Conservation (phyloP, 2,113 vertebrate genomes). For the Calidris pygmaea region DNA sequence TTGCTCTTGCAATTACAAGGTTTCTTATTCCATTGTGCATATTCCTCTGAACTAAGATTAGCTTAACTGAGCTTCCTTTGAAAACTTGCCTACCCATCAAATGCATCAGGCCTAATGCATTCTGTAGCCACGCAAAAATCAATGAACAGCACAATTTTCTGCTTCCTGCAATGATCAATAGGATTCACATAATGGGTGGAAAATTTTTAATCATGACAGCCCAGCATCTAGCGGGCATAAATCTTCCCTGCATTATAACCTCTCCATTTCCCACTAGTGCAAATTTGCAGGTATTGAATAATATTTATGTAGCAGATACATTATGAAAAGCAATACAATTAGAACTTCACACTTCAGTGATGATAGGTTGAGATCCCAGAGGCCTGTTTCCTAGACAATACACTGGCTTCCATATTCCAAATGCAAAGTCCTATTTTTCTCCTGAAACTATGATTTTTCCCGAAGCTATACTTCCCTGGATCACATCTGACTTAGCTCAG, state of each 20-base stretch:
- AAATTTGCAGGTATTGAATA: conserved; percentile 59
- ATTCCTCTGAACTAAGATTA: conserved; percentile 77
- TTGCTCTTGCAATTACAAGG: conserved; percentile 76
- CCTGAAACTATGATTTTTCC: background rate
- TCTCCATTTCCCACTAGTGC: conserved; percentile 62
- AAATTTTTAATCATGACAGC: conserved; percentile 78
- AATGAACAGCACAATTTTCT: conserved; percentile 78
- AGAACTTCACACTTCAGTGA: conserved; percentile 60
- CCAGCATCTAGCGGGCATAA: conserved; percentile 69
- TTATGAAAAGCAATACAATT: conserved; percentile 69
- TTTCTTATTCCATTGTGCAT: conserved; percentile 74
- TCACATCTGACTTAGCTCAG: background rate
- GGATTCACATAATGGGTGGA: conserved; percentile 75
- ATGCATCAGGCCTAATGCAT: conserved; percentile 76
- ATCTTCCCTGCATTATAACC: conserved; percentile 68
- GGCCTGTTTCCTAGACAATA: conserved; percentile 31
- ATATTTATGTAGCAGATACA: conserved; percentile 60
- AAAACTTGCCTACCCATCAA: conserved; percentile 76
- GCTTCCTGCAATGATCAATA: conserved; percentile 80
- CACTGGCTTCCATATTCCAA: background rate
- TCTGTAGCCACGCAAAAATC: conserved; percentile 75
- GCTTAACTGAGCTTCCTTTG: conserved; percentile 74
- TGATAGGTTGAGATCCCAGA: conserved; percentile 57
- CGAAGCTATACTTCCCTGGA: background rate
- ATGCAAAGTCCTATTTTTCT: background rate